Base-by-base conservation (phyloP, 2,797 vertebrate species). In the Carapus acus region DNA sequence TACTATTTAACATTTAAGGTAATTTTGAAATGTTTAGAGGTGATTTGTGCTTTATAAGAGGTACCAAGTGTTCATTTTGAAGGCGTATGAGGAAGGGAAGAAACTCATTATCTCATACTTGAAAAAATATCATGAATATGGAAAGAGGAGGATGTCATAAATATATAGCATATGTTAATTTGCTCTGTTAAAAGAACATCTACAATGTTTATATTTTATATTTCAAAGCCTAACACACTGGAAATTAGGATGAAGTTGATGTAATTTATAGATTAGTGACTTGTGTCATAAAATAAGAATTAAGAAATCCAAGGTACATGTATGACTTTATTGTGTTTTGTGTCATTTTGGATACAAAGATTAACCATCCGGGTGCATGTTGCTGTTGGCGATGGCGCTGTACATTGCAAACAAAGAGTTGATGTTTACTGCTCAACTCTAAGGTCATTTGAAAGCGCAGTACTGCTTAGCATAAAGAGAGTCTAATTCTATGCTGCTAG, bases 1-100 rank as follows among this genome's bases (percentile, higher is more conserved):
- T 27, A 43, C 65, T 46, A 29, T 68, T 77, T 80, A 58, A 69
- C 31, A 54, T 51, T 47, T 21, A 39, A 54, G 67, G 56, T 61
- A 48, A 39, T 5, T 63, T 47, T 62, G n/a, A 42, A 21, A 21
- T 47, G 39, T 53, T 60, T 58, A 18, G 36, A 68, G 65, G 12
- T 49, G 8, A 61, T 58, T 54, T 59, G 44, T 48, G 40, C 47
- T 69, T 41, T 23, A 60, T 44, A 20, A 50, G 34, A 58, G 75
- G 75, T 81, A 80, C 72, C 62, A 33, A 7, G 24, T 31, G 58
- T 65, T 67, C 23, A 37, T 67, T 61, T 67, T 65, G 9, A 69
- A 69, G 54, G 62, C 74, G 62, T 80, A 76, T 66, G 68, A 73
- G 43, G 29, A 62, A 67, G 24, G 54, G 43, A 36, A 23, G 49